Evolutionary conservation across 2,888 invertebrate species (phyloP), one percentile per base, ranked within the genome.

Genomic region (Timema podura): DNA sequence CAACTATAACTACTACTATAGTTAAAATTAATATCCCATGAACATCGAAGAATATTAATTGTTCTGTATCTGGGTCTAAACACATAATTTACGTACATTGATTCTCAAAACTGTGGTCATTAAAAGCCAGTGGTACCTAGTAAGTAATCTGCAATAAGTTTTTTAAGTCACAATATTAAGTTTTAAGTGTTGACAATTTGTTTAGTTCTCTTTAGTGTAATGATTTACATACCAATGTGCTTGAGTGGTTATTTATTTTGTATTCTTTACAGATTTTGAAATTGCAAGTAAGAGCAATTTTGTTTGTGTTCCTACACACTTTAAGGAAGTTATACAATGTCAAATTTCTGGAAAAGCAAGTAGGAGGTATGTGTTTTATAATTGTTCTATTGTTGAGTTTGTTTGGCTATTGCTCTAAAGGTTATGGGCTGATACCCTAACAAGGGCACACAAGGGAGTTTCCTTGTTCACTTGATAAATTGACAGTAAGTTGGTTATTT

Each of bases 281-380:
- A 89, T 93, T 73, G 86, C 89, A 68, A 93, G 93, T 78, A 88
- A 89, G 81, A 92, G 90, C 78, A 88, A 91, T 76, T 90, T 91
- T 68, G 91, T 92, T 64, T 95, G 95, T 77, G 88, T 91, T 72
- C 90, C 90, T 76, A 92, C 93, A 2, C 90, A 91, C 79, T 92
- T 89, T 79, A 94, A 93, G 79, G 94, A 95, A 83, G 86, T 91
- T 71, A 79, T 95, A 11, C 88, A 88, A 77, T 95, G 95, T 82
- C 87, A 88, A 76, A 90, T 88, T 59, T 77, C 79, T 81, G 93
- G 93, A 30, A 90, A 92, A 83, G 90, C 88, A 7, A 86, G 92
- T 82, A 93, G 89, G 64, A 72, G 67, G 69, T 68, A 64, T 64
- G 64, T 68, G 64, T 51, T 11, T 68, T 68, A 64, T 70, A 59